Evolutionary conservation across 2,797 vertebrate species (phyloP), one percentile per base, ranked within the genome.

Genomic region (Sitta carolinensis): DNA sequence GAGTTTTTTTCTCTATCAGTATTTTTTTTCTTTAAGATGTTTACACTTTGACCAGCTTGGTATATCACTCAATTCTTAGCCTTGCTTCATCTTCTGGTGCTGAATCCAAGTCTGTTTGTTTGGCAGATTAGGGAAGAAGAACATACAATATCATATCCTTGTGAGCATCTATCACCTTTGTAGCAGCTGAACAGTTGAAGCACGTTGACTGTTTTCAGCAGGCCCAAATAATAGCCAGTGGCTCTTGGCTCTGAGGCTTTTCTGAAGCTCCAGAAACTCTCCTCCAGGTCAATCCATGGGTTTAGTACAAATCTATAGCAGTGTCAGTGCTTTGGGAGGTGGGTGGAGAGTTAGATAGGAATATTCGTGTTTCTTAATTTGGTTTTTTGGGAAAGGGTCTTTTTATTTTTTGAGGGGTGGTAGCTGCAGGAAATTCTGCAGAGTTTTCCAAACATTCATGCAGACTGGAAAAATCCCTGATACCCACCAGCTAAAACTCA

Each of bases 291-390:
- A 48, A 13, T 48, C 54, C 6, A 5, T 67, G 58, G 25, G 42
- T 79, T 67, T 67, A 63, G 30, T 0, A 0, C 45, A 61, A 29
- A 32, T 48, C 48, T 42, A 0, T 3, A 2, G 34, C 20, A 69
- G 42, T 43, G 19, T 38, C 50, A 61, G 45, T 7, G 5, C 22
- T 79, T 68, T 57, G 57, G 30, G 7, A n/a, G 12, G 14, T n/a
- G 22, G 5, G 15, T 69, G 26, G 50, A 72, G 78, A 29, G 10
- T 50, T 85, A 79, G 25, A 22, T 25, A 16, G 50, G 32, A 17
- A 61, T 67, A 63, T 67, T 0, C 0, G 2, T 67, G 7, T 55
- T 73, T 61, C 29, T 82, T 50, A 50, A 83, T 85, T 76, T 76
- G 13, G 16, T 19, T 4, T 74, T 85, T 92, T 10, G 15, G 32